phyloP scores from a whole-genome alignment of 2,797 vertebrate species.

The Etheostoma perlongum region DNA sequence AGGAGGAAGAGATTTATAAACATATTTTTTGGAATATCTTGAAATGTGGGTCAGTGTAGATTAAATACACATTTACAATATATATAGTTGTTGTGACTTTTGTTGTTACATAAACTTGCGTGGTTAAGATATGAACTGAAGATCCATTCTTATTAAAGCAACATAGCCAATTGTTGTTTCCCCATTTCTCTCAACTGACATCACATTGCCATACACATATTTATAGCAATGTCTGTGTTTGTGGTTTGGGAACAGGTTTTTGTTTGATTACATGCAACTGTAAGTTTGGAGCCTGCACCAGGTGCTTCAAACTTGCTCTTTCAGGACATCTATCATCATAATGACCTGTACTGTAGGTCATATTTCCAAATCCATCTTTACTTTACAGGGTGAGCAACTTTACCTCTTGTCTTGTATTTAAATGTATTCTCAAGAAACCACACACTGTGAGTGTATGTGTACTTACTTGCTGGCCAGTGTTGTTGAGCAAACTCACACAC shows the following conservation, averaged over 20 bases:
- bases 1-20: conserved; percentile 51
- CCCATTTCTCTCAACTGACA: conserved; percentile 28
- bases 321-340: conserved; percentile 13
- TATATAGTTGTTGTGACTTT: conserved; percentile 26
- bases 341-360: conserved; percentile 3
- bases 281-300: conserved; percentile 17
- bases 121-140: conserved; percentile 22
- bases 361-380: conserved; percentile 13
- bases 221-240: conserved; percentile 37
- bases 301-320: neutral
- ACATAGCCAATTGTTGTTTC: conserved; percentile 42
- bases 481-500: conserved; percentile 77
- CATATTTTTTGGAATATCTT: conserved; percentile 45
- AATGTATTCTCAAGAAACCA: neutral
- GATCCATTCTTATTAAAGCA: conserved; percentile 35
- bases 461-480: conserved; percentile 53
- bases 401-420: neutral
- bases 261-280: conserved; percentile 30
- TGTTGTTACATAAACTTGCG: neutral
- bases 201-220: conserved; percentile 24
- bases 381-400: conserved; percentile 23
- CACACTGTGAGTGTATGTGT: conserved; percentile 13
- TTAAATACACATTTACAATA: conserved; percentile 31
- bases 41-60: conserved; percentile 68
- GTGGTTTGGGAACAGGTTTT: conserved; percentile 55